Evolutionary conservation across 2,888 invertebrate species (phyloP).

Genomic region (Caenorhabditis sp.): DNA sequence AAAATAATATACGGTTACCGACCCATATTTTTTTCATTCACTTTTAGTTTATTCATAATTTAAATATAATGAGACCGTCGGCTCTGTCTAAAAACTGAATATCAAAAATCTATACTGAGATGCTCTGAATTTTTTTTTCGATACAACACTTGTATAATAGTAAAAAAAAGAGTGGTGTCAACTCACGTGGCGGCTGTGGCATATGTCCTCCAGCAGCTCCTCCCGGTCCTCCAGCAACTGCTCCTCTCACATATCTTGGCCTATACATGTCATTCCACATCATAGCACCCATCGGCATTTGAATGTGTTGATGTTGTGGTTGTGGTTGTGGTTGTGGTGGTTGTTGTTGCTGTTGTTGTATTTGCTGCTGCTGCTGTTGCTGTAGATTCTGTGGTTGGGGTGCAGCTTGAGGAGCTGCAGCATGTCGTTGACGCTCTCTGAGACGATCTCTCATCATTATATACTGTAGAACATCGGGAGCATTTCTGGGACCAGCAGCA

Average conservation of each 20-base stretch:
- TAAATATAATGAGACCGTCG: no score
- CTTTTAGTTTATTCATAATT: no score
- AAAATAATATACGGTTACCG: no score
- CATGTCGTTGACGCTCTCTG: not conserved
- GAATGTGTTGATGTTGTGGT: not conserved
- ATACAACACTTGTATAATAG: no score
- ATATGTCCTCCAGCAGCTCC: not conserved
- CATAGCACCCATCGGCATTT: not conserved
- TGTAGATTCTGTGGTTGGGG: slow-evolving; percentile 9
- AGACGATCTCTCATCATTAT: slow-evolving; percentile 3
- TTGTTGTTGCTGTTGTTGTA: slow-evolving; percentile 1
- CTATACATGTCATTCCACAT: not conserved
- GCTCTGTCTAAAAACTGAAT: no score
- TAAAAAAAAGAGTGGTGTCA: not conserved
- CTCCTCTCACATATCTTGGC: not conserved
- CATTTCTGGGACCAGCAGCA: not conserved
- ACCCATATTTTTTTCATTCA: no score
- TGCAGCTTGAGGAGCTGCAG: not conserved
- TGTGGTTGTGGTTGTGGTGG: not conserved
- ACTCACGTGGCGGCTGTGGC: not conserved
- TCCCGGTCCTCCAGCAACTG: not conserved
- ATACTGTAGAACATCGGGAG: not conserved
- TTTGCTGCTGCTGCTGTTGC: slow-evolving; percentile 3
- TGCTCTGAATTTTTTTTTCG: no score
- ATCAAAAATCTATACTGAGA: no score